Base-by-base conservation (phyloP, 1,140 invertebrate species). In the Drosophila bipectinata region DNA sequence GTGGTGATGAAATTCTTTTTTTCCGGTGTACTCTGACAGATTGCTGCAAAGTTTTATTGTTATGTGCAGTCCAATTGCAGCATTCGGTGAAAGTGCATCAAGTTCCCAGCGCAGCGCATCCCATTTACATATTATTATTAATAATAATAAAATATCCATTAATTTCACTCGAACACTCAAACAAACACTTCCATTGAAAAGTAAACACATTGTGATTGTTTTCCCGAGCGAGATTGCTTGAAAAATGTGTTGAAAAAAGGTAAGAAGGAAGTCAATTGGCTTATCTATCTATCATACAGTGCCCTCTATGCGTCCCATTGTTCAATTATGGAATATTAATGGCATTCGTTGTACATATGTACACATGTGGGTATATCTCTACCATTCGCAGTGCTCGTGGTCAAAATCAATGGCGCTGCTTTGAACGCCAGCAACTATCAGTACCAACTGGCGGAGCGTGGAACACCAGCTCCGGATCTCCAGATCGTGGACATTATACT, bases 401-500 rank as follows among this genome's bases (percentile, higher is more conserved):
- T 53, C 60, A 59, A 58, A 72, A 78, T 82, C 69, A 72, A 88
- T 76, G 83, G 79, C 15, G 52, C 45, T 32, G 52, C 59, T 58
- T 44, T 88, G 57, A 82, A 88, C 63, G 62, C 58, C 24, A 83
- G 62, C 52, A 26, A 59, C 24, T 77, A 60, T 79, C 48, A 83
- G 56, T 71, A 79, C 67, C 47, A 72, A 12, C 32, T 60, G 52
- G 34, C 28, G 24, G 45, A 32, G 21, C 15, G 32, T 15, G 34
- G 55, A 69, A 6, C 24, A 15, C 47, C 37, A 12, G n/a, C 15
- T 44, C 14, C 47, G 12, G 48, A 58, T 24, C 39, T 60, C 10
- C 49, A 32, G 45, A 10, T 39, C 24, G 18, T 60, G 14, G 34
- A 71, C 18, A 62, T 79, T 60, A 14, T 39, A 6, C 59, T 77